Evolutionary conservation across 1,140 invertebrate species (phyloP), one percentile per base, ranked within the genome.

Genomic region (Cardiocondyla obscurior): DNA sequence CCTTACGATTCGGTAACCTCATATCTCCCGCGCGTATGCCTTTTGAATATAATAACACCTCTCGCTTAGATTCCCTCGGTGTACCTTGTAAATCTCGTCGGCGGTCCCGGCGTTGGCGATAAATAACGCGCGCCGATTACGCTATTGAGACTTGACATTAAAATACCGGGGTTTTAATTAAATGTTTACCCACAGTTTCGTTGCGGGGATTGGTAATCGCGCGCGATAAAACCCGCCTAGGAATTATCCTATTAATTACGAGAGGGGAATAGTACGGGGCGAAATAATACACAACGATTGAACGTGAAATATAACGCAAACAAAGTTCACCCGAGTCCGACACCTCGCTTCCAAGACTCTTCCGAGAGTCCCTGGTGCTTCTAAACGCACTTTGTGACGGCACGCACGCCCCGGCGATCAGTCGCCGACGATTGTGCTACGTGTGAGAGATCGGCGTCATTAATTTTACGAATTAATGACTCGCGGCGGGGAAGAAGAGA

Each of bases 1-100:
- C 57, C 83, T 73, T 30, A 58, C 74, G 85, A 86, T 73, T 62
- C 83, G 49, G 33, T 58, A 76, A 76, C 64, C 81, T 76, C 49
- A 53, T 64, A 46, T 67, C 83, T 33, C 84, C 53, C 53, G n/a
- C 28, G 10, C 3, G 30, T n/a, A 33, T 10, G 39, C 46, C 74
- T 79, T 42, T 79, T 69, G 42, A 53, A 77, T 65, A 67, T 79
- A 79, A 79, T 55, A 79, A 79, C 46, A 69, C 62, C 46, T 69
- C 69, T n/a, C 36, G 73, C 55, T 10, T 46, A 67, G 62, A 79
- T 53, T n/a, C 25, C 39, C 16, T n/a, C 33, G 33, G 36, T 55
- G 36, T 42, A 55, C 33, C 25, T 62, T 67, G 62, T 79, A 79
- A 79, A 67, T 69, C 62, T 55, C 62, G 12, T 16, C 8, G 33